Base-by-base conservation (phyloP, 2,113 vertebrate genomes). In the Telmatochromis sp. region DNA sequence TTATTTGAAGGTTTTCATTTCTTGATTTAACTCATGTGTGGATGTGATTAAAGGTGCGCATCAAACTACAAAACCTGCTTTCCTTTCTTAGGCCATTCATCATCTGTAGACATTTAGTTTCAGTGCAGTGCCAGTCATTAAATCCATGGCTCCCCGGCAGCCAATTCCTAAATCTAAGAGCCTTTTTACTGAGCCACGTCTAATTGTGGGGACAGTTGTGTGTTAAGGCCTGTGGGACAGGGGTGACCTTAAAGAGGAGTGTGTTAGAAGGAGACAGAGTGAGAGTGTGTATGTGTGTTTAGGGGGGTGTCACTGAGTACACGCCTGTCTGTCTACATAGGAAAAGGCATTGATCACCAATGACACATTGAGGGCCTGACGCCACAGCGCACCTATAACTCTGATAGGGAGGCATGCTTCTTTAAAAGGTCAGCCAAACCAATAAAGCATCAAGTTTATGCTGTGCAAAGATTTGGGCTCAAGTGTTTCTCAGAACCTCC, bases 131-230 rank as follows among this genome's bases (percentile, higher is more conserved):
- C 85, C 91, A 89, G 93, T 95, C 91, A 94, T 95, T 95, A 94
- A 93, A 93, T 89, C 75, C 86, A 84, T 81, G 57, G 90, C 91
- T 93, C 85, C 87, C 82, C 85, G 83, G 92, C 91, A 93, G 87
- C 75, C 86, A 83, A 85, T 93, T 93, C 86, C 91, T 89, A 88
- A 94, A 93, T 91, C 88, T 90, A 78, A 93, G 91, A 91, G 85
- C 87, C 58, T 92, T 95, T 93, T 94, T 93, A 91, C 92, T 92
- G 89, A 94, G 90, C 92, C 94, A 87, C 86, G 87, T 94, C 93
- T 95, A 94, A 95, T 96, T 95, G 95, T 91, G 40, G 78, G 92
- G 94, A 94, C 92, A 93, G 92, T 94, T 92, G 87, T 92, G 89
- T 91, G 89, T 87, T 93, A 80, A 86, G 86, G 92, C 91, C 91